These are phyloP conservation scores for Drosophila rufa DNA, from an alignment of 1,140 invertebrate species.

Conservation along the genomic window DNA sequence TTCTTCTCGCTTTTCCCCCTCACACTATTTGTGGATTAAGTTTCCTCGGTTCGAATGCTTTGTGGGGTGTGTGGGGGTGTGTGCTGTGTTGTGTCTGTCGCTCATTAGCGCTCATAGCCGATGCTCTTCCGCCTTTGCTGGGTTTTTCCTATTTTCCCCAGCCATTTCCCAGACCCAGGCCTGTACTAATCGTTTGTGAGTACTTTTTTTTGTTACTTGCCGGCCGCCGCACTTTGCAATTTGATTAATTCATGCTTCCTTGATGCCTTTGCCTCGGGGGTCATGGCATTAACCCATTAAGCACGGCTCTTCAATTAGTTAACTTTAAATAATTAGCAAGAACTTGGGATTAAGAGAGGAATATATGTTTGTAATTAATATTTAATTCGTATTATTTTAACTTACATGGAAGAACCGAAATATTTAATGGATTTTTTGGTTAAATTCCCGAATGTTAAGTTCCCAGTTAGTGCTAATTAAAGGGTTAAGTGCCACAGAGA, in stretches of 20 bases:
- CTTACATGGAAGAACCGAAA: too few relatives aligned
- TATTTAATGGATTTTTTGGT: too few relatives aligned
- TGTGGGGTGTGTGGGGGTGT: conserved; percentile 6
- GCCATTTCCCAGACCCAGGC: too few relatives aligned
- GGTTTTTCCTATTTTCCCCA: background rate
- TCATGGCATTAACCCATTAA: conserved; percentile 38
- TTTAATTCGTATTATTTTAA: too few relatives aligned
- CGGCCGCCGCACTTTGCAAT: conserved; percentile 62
- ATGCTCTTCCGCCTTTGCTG: conserved; percentile 1
- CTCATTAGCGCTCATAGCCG: conserved; percentile 41
- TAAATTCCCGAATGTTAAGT: too few relatives aligned
- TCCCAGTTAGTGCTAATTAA: too few relatives aligned
- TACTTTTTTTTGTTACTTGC: conserved; percentile 8
- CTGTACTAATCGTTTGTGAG: conserved; percentile 20
- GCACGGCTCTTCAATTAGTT: background rate
- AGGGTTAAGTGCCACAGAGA: too few relatives aligned
- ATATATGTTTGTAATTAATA: too few relatives aligned
- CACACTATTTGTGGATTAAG: conserved; percentile 42
- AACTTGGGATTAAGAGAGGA: too few relatives aligned
- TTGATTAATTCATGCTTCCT: conserved; percentile 75
- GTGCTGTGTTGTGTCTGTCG: conserved; percentile 28
- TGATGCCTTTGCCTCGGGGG: conserved; percentile 42
- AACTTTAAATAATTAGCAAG: background rate
- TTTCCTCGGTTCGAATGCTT: conserved; percentile 19
- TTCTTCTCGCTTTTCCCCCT: background rate